Evolutionary conservation across 2,113 vertebrate genomes (phyloP).

Genomic region (Muscicapa adusta): DNA sequence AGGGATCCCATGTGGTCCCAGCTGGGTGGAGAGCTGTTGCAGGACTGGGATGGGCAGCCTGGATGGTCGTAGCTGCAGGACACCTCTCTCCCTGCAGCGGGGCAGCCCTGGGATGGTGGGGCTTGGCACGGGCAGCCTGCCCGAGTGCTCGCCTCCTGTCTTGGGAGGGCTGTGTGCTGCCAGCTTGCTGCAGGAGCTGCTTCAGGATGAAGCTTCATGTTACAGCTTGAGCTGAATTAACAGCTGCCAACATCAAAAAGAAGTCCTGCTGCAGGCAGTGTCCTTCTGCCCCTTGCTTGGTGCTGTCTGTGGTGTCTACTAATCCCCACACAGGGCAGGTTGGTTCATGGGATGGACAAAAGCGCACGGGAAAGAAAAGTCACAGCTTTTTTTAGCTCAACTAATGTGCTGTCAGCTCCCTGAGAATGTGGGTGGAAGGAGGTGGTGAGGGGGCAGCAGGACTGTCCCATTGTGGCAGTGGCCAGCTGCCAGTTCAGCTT

Average conservation of each 20-base stretch:
- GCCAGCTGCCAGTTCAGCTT: not conserved
- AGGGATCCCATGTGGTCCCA: rapidly evolving
- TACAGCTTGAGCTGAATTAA: not conserved
- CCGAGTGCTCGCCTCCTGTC: not conserved
- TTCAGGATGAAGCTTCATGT: slow-evolving; percentile 8
- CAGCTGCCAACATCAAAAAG: slow-evolving; percentile 29
- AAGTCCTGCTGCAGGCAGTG: slow-evolving; percentile 28
- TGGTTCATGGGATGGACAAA: not conserved
- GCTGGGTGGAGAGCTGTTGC: rapidly evolving
- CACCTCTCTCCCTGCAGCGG: too few species aligned
- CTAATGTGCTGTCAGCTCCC: not conserved
- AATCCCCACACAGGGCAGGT: not conserved
- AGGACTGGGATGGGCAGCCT: not conserved
- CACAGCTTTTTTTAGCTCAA: not conserved
- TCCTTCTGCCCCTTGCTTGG: not conserved
- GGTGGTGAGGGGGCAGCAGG: not conserved
- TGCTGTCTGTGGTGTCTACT: not conserved
- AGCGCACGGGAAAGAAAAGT: not conserved
- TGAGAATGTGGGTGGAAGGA: rapidly evolving
- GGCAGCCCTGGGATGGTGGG: not conserved
- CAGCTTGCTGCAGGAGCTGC: slow-evolving; percentile 8
- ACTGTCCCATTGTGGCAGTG: not conserved
- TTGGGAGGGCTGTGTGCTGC: not conserved
- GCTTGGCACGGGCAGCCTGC: rapidly evolving
- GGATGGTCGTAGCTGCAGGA: not conserved